Conservation (phyloP, 2,888 invertebrate genomes). For the Sturmia bella region DNA sequence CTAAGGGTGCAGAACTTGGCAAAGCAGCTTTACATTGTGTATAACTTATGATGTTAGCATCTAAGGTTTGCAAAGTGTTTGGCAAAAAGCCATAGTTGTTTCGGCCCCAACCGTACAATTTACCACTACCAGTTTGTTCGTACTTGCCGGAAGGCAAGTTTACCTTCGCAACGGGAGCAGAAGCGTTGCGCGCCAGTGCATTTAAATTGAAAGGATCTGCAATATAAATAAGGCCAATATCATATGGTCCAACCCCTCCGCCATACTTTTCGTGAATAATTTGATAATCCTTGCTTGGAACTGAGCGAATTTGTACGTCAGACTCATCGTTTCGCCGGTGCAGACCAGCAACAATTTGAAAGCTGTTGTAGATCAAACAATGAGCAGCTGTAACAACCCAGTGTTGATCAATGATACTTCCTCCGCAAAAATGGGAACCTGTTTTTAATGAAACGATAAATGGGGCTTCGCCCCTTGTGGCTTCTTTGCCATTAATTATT, state of each 20-base stretch:
- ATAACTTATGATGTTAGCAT: slow-evolving; percentile 73
- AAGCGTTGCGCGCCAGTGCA: slow-evolving; percentile 72
- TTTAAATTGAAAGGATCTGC: slow-evolving; percentile 75
- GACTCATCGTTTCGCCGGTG: slow-evolving; percentile 75
- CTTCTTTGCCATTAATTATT: slow-evolving; percentile 79
- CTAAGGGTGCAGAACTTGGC: slow-evolving; percentile 72
- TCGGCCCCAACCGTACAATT: slow-evolving; percentile 78
- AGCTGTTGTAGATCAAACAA: slow-evolving; percentile 73
- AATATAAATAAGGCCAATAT: slow-evolving; percentile 83
- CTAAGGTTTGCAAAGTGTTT: slow-evolving; percentile 75
- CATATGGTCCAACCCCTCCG: slow-evolving; percentile 82
- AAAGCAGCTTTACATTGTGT: slow-evolving; percentile 70
- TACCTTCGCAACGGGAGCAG: slow-evolving; percentile 72
- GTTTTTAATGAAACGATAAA: slow-evolving; percentile 80
- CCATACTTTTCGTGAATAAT: slow-evolving; percentile 77
- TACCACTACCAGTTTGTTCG: slow-evolving; percentile 68
- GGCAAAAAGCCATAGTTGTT: slow-evolving; percentile 74
- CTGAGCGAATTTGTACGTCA: slow-evolving; percentile 73
- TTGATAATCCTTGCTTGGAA: slow-evolving; percentile 66
- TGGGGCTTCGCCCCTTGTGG: slow-evolving; percentile 80
- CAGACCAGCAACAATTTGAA: slow-evolving; percentile 80
- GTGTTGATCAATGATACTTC: slow-evolving; percentile 76
- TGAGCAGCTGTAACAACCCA: slow-evolving; percentile 81
- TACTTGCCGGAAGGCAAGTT: slow-evolving; percentile 72
- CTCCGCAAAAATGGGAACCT: slow-evolving; percentile 80